phyloP scores from a whole-genome alignment of 2,113 vertebrate genomes.

The Reinhardtius hippoglossoides region DNA sequence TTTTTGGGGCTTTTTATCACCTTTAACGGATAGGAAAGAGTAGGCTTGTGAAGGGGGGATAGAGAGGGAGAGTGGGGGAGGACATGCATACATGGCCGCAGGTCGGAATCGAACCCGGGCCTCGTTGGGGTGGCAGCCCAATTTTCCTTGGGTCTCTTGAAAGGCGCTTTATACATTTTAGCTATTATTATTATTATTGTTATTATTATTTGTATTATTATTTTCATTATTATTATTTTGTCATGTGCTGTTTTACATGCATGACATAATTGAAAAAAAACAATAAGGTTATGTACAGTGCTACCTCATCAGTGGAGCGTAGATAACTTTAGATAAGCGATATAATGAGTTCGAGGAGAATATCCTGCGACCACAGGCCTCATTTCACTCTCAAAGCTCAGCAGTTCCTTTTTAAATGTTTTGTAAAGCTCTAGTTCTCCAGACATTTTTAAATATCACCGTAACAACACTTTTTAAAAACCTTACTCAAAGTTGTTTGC shows the following conservation, averaged over 20 bases:
- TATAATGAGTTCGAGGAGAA: slow-evolving; percentile 54
- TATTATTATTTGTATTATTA: too few relatives aligned
- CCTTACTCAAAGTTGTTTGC: slow-evolving; percentile 15
- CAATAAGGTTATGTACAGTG: slow-evolving; percentile 35
- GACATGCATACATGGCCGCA: too few relatives aligned
- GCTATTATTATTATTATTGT: too few relatives aligned
- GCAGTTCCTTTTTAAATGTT: neutral
- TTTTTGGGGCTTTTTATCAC: too few relatives aligned
- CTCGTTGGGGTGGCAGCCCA: too few relatives aligned
- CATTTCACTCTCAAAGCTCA: slow-evolving; percentile 47
- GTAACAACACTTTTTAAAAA: slow-evolving; percentile 3
- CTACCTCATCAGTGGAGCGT: slow-evolving; percentile 36
- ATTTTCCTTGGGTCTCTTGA: too few relatives aligned
- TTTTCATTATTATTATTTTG: too few relatives aligned
- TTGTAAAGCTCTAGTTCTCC: neutral
- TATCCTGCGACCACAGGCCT: slow-evolving; percentile 42
- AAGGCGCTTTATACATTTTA: too few relatives aligned
- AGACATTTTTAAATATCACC: slow-evolving; percentile 22
- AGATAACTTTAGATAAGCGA: slow-evolving; percentile 21
- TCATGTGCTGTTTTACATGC: slow-evolving; percentile 23
- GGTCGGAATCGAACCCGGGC: too few relatives aligned
- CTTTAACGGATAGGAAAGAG: too few relatives aligned
- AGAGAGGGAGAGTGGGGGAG: too few relatives aligned
- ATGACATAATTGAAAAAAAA: slow-evolving; percentile 27
- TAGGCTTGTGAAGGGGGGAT: too few relatives aligned